Conservation (phyloP, 2,888 invertebrate species). For the Catotricha subobsoleta region DNA sequence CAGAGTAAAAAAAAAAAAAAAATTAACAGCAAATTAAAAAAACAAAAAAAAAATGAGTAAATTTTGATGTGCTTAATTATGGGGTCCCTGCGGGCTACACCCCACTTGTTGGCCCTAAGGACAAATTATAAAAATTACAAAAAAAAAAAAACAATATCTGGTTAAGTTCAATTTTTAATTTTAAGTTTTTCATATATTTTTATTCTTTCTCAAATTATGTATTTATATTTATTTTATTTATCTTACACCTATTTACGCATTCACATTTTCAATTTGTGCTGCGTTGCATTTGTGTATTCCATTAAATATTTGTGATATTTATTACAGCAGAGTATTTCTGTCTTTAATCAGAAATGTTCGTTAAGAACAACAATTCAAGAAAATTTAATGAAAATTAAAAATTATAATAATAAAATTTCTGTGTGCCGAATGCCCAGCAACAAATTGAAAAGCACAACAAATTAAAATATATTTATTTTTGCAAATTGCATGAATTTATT, state of each 20-base stretch:
- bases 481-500: no score
- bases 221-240: background rate
- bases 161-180: background rate
- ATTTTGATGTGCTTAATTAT: slow-evolving; percentile 8
- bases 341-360: background rate
- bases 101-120: slow-evolving; percentile 13
- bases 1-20: background rate
- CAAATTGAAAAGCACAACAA: no score
- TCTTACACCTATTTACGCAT: no score
- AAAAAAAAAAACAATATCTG: slow-evolving; percentile 1
- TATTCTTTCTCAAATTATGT: background rate
- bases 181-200: background rate
- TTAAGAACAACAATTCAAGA: no score
- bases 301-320: no score
- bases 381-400: no score
- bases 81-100: slow-evolving; percentile 13
- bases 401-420: no score
- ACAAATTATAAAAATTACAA: slow-evolving; percentile 7
- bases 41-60: slow-evolving; percentile 5
- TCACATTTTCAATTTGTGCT: no score
- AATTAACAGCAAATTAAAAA: background rate
- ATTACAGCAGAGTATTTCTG: no score
- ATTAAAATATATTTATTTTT: no score
- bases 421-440: no score
- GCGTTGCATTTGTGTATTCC: no score